These are phyloP conservation scores for Lophura nycthemera DNA, from an alignment of 2,113 vertebrate genomes.

Conservation along the genomic window DNA sequence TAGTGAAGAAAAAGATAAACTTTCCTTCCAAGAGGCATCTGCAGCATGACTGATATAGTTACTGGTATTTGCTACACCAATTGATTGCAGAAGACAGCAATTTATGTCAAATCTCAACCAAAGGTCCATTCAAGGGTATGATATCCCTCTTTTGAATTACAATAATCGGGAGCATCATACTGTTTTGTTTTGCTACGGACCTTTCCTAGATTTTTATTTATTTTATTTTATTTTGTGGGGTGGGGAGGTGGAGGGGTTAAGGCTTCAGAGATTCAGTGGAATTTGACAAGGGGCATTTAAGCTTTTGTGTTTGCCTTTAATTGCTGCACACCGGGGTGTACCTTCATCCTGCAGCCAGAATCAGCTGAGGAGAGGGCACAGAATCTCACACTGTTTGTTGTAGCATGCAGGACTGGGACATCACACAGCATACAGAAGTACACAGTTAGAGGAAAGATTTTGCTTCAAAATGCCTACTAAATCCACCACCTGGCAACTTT, in stretches of 20 bases:
- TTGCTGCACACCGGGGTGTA: not conserved
- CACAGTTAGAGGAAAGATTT: not conserved
- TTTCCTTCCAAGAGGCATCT: not conserved
- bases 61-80: not conserved
- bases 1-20: not conserved
- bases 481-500: not conserved
- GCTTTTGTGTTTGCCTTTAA: constrained; percentile 35
- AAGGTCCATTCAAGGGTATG: not conserved
- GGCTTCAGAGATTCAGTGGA: constrained; percentile 40
- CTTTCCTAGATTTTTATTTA: not conserved
- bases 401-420: not conserved
- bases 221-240: too few relatives aligned
- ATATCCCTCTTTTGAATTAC: not conserved
- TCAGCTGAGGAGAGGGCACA: rapidly evolving
- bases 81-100: not conserved
- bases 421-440: not conserved
- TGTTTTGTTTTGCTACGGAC: not conserved
- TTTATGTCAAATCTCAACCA: not conserved
- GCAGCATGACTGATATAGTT: not conserved
- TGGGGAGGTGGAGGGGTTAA: not conserved
- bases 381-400: not conserved
- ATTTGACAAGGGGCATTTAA: constrained; percentile 31
- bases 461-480: not conserved
- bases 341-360: not conserved
- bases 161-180: not conserved